Evolutionary conservation across 2,888 invertebrate species (phyloP).

Genomic region (Acanthopleura granulata): DNA sequence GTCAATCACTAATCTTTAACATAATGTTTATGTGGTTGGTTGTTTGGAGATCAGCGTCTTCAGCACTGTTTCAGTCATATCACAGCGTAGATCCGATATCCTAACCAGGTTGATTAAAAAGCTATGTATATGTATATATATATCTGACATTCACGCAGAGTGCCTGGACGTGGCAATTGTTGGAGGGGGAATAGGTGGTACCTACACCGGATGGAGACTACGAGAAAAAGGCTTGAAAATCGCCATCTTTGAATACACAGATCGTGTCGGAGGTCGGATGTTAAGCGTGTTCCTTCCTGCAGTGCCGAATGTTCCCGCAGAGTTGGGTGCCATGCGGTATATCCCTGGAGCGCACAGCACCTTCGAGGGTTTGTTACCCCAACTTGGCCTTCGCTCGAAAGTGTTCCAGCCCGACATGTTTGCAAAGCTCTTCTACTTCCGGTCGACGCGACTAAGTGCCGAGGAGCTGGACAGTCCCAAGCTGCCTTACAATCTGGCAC

Average conservation of each 20-base stretch:
- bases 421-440: not conserved
- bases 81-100: not conserved
- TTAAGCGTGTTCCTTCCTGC: not conserved
- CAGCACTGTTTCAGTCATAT: too few species aligned
- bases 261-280: conserved; percentile 1
- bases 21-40: too few species aligned
- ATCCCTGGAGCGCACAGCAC: not conserved
- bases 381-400: not conserved
- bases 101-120: too few species aligned
- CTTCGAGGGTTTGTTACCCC: not conserved
- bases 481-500: not conserved
- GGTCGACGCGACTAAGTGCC: not conserved
- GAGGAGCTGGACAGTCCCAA: not conserved
- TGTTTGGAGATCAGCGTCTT: too few species aligned
- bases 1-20: too few species aligned
- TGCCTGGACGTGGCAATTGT: conserved; percentile 10
- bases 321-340: conserved; percentile 2
- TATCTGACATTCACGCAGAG: not conserved
- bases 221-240: not conserved
- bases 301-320: not conserved
- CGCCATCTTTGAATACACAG: conserved; percentile 1
- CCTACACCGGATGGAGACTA: conserved; percentile 9
- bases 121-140: too few species aligned
- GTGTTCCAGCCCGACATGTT: not conserved
- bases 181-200: conserved; percentile 5